Percentiles rank a stretch among this genome's conserved stretches.
Evolutionary conservation across 1,140 invertebrate genomes (phyloP).

Genomic region (Dryas iulia): DNA sequence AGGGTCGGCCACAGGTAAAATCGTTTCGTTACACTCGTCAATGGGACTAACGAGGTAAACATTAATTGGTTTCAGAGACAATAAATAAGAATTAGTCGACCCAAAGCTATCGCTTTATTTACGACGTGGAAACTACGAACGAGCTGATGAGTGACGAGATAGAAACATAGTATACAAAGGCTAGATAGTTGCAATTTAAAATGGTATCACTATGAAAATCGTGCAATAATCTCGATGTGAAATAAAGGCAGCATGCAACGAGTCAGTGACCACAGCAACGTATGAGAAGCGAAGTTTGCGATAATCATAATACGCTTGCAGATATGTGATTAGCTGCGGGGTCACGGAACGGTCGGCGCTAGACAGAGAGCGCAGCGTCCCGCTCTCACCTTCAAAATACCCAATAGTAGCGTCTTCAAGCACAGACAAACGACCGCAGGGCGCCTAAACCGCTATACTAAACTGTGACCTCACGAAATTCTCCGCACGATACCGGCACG

Average conservation of each 20-base stretch:
- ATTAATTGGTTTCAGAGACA: conserved; percentile 28
- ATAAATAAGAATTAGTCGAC: conserved; percentile 19
- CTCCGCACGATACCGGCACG: conserved; percentile 61
- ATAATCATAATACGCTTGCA: conserved; percentile 77
- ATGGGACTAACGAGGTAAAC: conserved; percentile 36
- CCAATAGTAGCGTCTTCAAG: conserved; percentile 43
- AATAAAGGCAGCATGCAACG: conserved; percentile 41
- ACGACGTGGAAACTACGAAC: not conserved
- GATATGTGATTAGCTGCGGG: conserved; percentile 76
- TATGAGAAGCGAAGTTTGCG: conserved; percentile 64
- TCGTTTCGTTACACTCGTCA: conserved; percentile 45
- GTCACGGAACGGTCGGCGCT: conserved; percentile 72
- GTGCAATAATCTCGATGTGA: conserved; percentile 38
- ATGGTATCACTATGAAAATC: conserved; percentile 35
- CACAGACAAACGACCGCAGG: conserved; percentile 64
- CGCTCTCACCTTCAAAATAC: conserved; percentile 37
- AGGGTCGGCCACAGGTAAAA: conserved; percentile 46
- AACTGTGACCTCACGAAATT: conserved; percentile 79
- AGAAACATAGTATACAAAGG: conserved; percentile 16
- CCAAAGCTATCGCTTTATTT: conserved; percentile 2
- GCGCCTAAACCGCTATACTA: conserved; percentile 76
- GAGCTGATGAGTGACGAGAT: not conserved
- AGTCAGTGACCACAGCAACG: conserved; percentile 69
- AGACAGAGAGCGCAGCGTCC: conserved; percentile 56
- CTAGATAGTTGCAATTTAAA: conserved; percentile 23